Conservation (phyloP, 2,113 vertebrate species). For the Strigops habroptila region DNA sequence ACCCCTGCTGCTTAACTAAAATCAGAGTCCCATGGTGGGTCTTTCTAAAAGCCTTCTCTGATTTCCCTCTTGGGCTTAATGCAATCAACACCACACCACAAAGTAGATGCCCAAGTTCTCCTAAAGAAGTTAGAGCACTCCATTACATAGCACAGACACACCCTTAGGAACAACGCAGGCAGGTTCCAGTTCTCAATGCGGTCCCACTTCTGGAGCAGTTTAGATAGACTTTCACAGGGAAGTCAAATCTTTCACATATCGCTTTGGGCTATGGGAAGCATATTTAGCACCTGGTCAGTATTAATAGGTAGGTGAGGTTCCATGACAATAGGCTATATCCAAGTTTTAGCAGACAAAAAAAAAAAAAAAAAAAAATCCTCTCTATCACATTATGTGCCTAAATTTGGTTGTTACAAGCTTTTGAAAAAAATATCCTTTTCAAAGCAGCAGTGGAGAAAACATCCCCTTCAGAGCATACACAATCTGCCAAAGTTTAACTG, state of each 20-base stretch:
- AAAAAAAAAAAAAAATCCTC: neutral
- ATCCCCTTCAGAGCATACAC: neutral
- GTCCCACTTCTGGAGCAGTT: neutral
- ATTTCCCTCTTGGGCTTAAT: neutral
- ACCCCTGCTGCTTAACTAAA: neutral
- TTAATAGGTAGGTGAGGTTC: neutral
- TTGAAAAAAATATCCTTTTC: neutral
- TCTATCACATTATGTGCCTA: neutral
- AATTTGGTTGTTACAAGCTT: neutral
- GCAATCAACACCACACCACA: neutral
- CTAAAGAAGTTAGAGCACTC: neutral
- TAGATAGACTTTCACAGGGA: neutral
- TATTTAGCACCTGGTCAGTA: neutral
- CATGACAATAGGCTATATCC: neutral
- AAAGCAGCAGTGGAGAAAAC: constrained; percentile 18
- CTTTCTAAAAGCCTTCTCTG: neutral
- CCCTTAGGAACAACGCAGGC: neutral
- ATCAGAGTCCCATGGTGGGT: accelerated
- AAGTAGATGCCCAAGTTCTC: accelerated
- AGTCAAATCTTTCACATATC: neutral
- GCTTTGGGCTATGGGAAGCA: neutral
- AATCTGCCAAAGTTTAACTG: constrained; percentile 17
- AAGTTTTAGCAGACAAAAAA: neutral
- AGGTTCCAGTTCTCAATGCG: neutral
- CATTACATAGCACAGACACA: neutral